Evolutionary conservation across 1,140 invertebrate species (phyloP).

Genomic region (Platorchestia sp.): DNA sequence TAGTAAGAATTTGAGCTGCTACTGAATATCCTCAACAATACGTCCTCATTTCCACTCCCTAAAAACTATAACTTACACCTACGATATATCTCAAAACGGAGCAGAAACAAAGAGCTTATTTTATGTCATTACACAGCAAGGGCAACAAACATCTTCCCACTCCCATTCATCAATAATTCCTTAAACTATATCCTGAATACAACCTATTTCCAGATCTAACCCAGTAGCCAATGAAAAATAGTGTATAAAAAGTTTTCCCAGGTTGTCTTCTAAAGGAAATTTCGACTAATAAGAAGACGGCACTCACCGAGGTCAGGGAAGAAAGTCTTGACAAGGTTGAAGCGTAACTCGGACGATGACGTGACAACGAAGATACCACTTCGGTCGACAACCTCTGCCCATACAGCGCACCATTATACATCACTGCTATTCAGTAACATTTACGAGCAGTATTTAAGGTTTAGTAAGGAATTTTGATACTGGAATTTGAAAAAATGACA

Average conservation of each 20-base stretch:
- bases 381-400: slow-evolving; percentile 3
- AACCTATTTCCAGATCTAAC: background rate
- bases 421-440: background rate
- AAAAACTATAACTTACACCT: no score
- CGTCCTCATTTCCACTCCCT: no score
- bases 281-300: background rate
- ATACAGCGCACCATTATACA: background rate
- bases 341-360: slow-evolving; percentile 10
- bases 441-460: background rate
- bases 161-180: background rate
- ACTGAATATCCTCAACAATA: no score
- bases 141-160: background rate
- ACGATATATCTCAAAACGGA: no score
- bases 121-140: background rate
- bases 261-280: background rate
- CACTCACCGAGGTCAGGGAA: slow-evolving; percentile 42
- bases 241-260: background rate
- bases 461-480: background rate
- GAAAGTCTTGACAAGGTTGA: slow-evolving; percentile 5
- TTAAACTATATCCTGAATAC: background rate
- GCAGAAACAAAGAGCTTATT: background rate
- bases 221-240: background rate
- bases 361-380: slow-evolving; percentile 29
- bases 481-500: background rate
- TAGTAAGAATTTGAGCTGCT: no score